Conservation (phyloP, 1,140 invertebrate genomes). For the Procambarus virginalis region DNA sequence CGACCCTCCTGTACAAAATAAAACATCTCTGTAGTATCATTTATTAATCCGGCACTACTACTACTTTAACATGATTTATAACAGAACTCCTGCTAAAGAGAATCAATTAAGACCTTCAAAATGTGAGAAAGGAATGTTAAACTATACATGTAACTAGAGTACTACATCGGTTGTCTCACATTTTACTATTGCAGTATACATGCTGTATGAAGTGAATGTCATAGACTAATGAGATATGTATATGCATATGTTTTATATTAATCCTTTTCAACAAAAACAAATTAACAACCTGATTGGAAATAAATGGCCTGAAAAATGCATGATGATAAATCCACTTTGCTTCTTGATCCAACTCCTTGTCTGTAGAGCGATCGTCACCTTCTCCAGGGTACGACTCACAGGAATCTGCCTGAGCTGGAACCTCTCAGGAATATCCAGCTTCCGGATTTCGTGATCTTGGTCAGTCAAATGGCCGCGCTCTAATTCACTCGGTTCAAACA, state of each 20-base stretch:
- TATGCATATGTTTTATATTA: no score
- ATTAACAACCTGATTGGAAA: slow-evolving; percentile 83
- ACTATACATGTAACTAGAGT: no score
- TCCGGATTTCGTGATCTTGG: slow-evolving; percentile 80
- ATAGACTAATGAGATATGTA: no score
- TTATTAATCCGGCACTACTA: no score
- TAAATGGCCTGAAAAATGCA: slow-evolving; percentile 88
- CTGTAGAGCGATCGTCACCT: slow-evolving; percentile 77
- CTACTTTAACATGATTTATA: no score
- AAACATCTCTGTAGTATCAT: no score
- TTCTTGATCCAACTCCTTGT: slow-evolving; percentile 91
- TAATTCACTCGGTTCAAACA: slow-evolving; percentile 97
- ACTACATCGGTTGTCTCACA: no score
- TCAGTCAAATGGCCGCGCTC: slow-evolving; percentile 86
- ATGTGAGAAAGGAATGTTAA: no score
- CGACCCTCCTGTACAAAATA: slow-evolving; percentile 23
- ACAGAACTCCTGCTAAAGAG: no score
- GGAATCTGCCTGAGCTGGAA: slow-evolving; percentile 92
- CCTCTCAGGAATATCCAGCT: slow-evolving; percentile 91
- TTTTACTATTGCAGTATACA: no score
- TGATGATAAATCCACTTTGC: slow-evolving; percentile 98
- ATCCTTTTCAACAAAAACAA: slow-evolving; percentile 71
- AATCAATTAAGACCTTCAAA: no score
- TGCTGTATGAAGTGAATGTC: no score
- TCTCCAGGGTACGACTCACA: slow-evolving; percentile 86